A percentile compares a stretch with the other conserved stretches of the same genome.
phyloP scores from a whole-genome alignment of 1,140 invertebrate species.

The Chironomus striatipennis region DNA sequence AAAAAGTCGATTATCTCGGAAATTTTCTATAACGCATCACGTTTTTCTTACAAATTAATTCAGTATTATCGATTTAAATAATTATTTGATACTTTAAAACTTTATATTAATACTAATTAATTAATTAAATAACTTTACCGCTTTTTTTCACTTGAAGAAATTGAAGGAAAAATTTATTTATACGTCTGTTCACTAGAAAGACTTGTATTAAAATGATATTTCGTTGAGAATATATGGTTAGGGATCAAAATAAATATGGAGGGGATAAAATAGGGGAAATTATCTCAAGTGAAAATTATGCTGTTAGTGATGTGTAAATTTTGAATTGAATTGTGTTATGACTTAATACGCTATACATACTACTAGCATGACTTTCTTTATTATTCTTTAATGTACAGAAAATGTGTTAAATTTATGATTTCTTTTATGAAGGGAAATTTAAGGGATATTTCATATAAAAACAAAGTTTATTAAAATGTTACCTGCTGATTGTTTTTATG shows the following conservation, averaged over 20 bases:
- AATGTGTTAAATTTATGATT: too few species aligned
- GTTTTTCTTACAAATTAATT: not conserved
- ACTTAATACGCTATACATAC: too few species aligned
- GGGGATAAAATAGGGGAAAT: not conserved
- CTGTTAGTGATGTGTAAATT: not conserved
- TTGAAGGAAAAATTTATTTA: not conserved
- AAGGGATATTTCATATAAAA: too few species aligned
- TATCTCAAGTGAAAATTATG: not conserved
- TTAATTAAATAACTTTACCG: slow-evolving; percentile 2
- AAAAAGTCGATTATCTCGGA: not conserved
- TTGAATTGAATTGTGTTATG: too few species aligned
- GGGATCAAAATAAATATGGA: not conserved
- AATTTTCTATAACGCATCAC: slow-evolving; percentile 1
- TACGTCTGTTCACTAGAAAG: not conserved
- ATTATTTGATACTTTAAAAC: not conserved
- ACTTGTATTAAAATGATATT: not conserved
- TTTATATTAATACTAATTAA: not conserved
- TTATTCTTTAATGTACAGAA: too few species aligned
- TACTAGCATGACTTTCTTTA: too few species aligned
- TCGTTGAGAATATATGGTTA: not conserved
- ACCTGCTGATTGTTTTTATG: too few species aligned
- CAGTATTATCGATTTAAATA: not conserved
- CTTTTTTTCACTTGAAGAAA: slow-evolving; percentile 10
- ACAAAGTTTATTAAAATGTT: too few species aligned
- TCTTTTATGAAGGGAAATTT: too few species aligned